These are phyloP conservation scores for Callipepla squamata DNA, from an alignment of 2,113 vertebrate species.

Conservation along the genomic window DNA sequence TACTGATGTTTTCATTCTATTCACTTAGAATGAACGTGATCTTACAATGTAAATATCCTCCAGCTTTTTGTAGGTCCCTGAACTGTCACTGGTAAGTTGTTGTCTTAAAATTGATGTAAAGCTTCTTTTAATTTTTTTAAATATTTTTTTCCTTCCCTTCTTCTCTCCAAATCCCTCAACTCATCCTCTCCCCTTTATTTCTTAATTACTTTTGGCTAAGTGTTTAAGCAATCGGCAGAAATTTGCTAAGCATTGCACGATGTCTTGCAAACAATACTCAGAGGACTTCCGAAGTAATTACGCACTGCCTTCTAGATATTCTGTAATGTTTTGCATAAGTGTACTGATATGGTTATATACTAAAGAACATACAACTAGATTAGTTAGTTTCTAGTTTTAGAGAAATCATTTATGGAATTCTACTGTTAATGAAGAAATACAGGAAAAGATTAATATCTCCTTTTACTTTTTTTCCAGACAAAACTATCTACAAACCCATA, in stretches of 20 bases:
- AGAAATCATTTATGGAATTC: neutral
- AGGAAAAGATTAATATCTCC: neutral
- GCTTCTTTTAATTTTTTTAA: neutral
- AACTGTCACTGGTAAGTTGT: neutral
- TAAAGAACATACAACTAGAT: neutral
- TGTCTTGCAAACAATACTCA: conserved; percentile 30
- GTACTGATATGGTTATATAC: neutral
- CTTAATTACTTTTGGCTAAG: neutral
- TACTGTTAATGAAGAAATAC: neutral
- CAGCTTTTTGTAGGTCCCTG: neutral
- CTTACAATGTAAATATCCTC: conserved; percentile 25
- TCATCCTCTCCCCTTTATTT: neutral
- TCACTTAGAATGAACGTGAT: neutral
- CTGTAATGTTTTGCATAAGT: neutral
- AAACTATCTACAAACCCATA: neutral
- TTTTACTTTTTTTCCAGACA: neutral
- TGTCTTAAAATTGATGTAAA: neutral
- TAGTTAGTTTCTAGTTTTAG: neutral
- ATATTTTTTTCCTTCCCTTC: neutral
- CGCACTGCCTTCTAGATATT: neutral
- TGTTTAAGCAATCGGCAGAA: conserved; percentile 36
- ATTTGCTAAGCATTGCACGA: conserved; percentile 25
- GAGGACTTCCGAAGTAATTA: conserved; percentile 35
- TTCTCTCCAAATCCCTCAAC: neutral
- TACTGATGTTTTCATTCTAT: neutral